Base-by-base conservation (phyloP, 2,797 vertebrate species). In the Tokudaia tokunoshimensis region DNA sequence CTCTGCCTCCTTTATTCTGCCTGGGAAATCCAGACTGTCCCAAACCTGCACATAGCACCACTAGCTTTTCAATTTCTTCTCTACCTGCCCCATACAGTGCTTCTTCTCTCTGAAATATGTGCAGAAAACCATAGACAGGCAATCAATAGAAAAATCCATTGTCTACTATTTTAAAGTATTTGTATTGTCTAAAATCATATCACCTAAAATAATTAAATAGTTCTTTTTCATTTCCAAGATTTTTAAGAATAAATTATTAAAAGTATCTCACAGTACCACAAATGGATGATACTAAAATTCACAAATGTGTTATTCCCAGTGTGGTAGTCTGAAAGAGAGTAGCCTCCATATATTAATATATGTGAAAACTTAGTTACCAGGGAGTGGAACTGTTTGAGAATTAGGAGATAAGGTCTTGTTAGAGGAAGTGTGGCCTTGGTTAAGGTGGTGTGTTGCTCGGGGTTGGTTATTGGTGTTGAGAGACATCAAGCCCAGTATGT, bases 1-100 rank as follows among this genome's bases (percentile, higher is more conserved):
- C 19, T 20, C 29, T 17, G 41, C 15, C 34, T 26, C 31, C 65
- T 29, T 4, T n/a, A 7, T 41, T 92, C 37, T 89, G 19, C 24
- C 59, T 61, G 57, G 31, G 57, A 83, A 82, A 74, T 31, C 17
- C 63, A 89, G 10, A 74, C 22, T 44, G 10, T 55, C 2, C 0
- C 0, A 29, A 29, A 19, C 65, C 75, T 75, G 8, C 6, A 0
- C 13, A 0, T 4, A 22, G 3, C 5, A 65, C 7, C 37, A 24
- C 22, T 2, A 86, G 78, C 31, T 37, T 11, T 1, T 52, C 10
- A 3, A 19, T 1, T 29, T 41, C 86, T 83, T 65, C n/a, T 80
- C 6, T 12, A 75, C n/a, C 4, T 75, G n/a, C 3, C 15, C 15
- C 4, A 52, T n/a, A 14, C 0, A 11, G 59, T 34, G 5, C 29